A percentile compares a stretch with the other conserved stretches of the same genome.
phyloP scores from a whole-genome alignment of 35 echinoderm and acorn worm species.

The Strongylocentrotus purpuratus region DNA sequence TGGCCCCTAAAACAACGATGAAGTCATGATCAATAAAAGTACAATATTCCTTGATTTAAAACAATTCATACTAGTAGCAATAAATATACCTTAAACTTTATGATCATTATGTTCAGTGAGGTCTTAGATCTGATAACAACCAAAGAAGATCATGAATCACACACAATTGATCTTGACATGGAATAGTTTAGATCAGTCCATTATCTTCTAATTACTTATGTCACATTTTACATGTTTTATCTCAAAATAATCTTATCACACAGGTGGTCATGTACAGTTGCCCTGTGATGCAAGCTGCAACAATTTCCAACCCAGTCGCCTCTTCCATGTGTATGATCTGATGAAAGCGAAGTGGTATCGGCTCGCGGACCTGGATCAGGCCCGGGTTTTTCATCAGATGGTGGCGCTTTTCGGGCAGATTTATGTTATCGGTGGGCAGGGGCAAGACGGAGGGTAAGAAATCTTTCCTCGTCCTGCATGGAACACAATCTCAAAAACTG shows the following conservation, averaged over 20 bases:
- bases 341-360: conserved; percentile 43
- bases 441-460: conserved; percentile 61
- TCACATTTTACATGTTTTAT: neutral
- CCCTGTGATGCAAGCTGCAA: neutral
- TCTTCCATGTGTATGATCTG: conserved; percentile 47
- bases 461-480: neutral
- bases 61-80: too few species aligned
- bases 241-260: neutral
- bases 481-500: too few species aligned
- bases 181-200: too few species aligned
- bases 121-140: too few species aligned
- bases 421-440: conserved; percentile 73
- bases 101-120: too few species aligned
- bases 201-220: too few species aligned
- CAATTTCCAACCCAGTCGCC: neutral
- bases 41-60: too few species aligned
- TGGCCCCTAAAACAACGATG: too few species aligned
- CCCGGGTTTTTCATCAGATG: conserved; percentile 61
- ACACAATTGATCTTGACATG: too few species aligned
- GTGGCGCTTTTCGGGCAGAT: conserved; percentile 68
- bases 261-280: neutral
- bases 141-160: too few species aligned
- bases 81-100: too few species aligned
- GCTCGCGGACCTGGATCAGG: neutral
- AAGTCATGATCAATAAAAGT: too few species aligned